A percentile compares a stretch with the other conserved stretches of the same genome.
These are phyloP conservation scores for Cheiracanthium punctorium DNA, from an alignment of 2,888 invertebrate genomes.

Conservation along the genomic window DNA sequence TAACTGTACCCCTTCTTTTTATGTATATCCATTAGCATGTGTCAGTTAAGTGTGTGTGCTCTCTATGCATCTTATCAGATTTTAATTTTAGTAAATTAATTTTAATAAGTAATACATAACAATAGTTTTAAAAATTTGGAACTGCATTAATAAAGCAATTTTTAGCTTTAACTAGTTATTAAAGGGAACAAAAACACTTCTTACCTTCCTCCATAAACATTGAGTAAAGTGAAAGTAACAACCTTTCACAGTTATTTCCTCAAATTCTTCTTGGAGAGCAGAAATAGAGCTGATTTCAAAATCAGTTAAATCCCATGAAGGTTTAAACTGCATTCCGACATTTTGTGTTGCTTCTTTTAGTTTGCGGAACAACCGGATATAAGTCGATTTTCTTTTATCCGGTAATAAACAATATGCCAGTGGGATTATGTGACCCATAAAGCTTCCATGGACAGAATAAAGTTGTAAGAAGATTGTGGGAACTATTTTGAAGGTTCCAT, in stretches of 20 bases:
- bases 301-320: not conserved
- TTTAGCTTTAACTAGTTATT: not conserved
- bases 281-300: not conserved
- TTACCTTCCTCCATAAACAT: not conserved
- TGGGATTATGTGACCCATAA: not conserved
- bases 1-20: no score
- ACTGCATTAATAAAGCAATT: not conserved
- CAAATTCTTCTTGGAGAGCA: not conserved
- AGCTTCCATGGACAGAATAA: not conserved
- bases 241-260: not conserved
- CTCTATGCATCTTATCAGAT: no score
- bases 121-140: not conserved
- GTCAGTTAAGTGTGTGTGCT: no score
- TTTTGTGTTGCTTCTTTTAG: not conserved
- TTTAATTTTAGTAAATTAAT: no score
- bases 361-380: not conserved
- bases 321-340: not conserved
- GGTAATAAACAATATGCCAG: not conserved
- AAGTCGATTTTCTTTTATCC: not conserved
- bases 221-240: not conserved
- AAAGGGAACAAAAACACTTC: not conserved
- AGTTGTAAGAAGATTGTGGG: not conserved
- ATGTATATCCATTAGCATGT: no score
- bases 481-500: not conserved
- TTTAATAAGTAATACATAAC: not conserved